Percentiles rank a stretch among this genome's conserved stretches.
Conservation (phyloP, 2,113 vertebrate species). For the Hemichromis elongatus region DNA sequence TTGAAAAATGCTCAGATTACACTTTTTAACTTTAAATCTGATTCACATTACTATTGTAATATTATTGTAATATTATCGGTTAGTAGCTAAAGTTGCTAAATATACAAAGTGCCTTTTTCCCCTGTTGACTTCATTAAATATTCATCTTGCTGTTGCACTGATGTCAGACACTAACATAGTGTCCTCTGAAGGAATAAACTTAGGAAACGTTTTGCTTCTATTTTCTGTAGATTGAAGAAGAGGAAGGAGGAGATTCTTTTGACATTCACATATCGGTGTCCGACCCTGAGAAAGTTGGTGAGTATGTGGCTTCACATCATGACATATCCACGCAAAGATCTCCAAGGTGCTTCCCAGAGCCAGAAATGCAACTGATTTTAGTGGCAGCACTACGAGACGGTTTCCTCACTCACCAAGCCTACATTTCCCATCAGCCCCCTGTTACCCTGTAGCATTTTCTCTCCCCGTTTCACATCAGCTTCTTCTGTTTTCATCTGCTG, state of each 20-base stretch:
- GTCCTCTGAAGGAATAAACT: neutral
- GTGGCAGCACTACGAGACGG: rapidly evolving
- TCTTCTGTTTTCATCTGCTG: neutral
- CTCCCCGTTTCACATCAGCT: rapidly evolving
- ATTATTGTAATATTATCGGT: neutral
- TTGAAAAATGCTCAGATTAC: neutral
- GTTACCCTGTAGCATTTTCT: neutral
- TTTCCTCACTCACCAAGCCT: neutral
- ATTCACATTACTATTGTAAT: rapidly evolving
- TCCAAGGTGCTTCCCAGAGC: neutral
- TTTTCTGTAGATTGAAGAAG: constrained; percentile 83
- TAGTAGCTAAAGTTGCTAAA: neutral
- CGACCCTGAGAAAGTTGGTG: constrained; percentile 98
- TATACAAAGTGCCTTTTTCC: neutral
- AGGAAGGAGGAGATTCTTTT: constrained; percentile 83
- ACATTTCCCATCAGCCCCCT: neutral
- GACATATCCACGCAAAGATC: neutral
- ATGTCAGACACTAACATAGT: neutral
- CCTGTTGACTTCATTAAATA: neutral
- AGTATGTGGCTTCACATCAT: constrained; percentile 36
- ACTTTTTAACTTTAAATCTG: rapidly evolving
- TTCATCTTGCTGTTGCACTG: neutral
- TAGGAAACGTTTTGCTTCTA: neutral
- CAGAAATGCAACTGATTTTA: neutral
- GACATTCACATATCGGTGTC: constrained; percentile 94